Evolutionary conservation across 1,140 invertebrate genomes (phyloP).

Genomic region (Bombus sibiricus): DNA sequence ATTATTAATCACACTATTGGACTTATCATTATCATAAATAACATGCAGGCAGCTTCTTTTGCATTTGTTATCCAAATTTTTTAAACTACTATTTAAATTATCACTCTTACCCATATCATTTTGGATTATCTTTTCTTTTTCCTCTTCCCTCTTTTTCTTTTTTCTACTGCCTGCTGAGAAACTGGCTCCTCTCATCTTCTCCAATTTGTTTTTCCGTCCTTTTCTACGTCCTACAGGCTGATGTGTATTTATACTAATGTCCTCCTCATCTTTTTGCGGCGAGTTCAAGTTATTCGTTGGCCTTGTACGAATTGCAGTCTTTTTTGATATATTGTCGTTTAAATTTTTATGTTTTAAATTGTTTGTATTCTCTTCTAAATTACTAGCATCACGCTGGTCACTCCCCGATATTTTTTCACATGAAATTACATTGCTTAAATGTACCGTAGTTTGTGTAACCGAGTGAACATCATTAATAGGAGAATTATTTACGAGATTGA

Average conservation of each 20-base stretch:
- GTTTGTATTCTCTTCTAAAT: not conserved
- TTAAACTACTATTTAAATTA: not conserved
- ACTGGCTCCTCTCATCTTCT: not conserved
- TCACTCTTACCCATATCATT: not conserved
- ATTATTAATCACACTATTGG: not conserved
- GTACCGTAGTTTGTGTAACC: not conserved
- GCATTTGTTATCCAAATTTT: not conserved
- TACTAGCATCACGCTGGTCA: not conserved
- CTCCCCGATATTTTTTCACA: not conserved
- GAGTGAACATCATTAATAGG: not conserved
- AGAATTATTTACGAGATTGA: not conserved
- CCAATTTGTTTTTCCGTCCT: not conserved
- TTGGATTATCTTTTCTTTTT: not conserved
- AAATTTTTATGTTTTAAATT: not conserved
- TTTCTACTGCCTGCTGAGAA: not conserved
- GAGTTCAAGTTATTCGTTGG: not conserved
- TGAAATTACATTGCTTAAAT: not conserved
- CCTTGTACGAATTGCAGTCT: not conserved
- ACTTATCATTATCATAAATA: not conserved
- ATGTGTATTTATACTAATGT: not conserved
- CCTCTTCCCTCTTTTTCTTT: rapidly evolving
- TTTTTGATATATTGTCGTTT: not conserved
- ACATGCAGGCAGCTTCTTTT: not conserved
- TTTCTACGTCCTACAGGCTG: not conserved
- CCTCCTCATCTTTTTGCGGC: not conserved